Evolutionary conservation across 2,113 vertebrate species (phyloP).

Genomic region (Egretta garzetta): DNA sequence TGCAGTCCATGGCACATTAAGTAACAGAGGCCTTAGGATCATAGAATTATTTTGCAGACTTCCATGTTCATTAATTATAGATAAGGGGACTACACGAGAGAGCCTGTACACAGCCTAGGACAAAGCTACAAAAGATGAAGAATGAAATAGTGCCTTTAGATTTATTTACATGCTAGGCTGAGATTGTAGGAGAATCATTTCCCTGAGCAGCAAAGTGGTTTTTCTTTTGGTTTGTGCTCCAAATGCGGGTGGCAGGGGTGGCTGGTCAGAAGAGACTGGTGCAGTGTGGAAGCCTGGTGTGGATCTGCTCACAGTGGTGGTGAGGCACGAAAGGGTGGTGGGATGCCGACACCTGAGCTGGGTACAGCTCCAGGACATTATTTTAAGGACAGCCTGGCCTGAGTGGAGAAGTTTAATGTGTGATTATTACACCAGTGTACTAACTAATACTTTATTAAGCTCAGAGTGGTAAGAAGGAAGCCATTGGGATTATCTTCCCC

Average conservation of each 20-base stretch:
- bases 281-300: rapidly evolving
- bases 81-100: background rate
- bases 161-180: rapidly evolving
- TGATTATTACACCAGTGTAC: background rate
- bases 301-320: rapidly evolving
- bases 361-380: background rate
- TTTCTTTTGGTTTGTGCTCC: background rate
- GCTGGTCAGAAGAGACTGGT: rapidly evolving
- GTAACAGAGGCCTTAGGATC: background rate
- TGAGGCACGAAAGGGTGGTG: rapidly evolving
- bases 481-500: background rate
- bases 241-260: rapidly evolving
- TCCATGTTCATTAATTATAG: background rate
- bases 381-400: background rate
- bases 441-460: background rate
- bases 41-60: background rate
- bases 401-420: background rate
- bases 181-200: background rate
- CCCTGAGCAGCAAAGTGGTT: background rate
- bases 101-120: background rate
- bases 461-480: background rate
- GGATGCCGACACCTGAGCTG: background rate
- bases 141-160: background rate
- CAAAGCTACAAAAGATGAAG: background rate
- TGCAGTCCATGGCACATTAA: background rate